These are phyloP conservation scores for Polylopha cassiicola DNA, from an alignment of 2,888 invertebrate species.

Conservation along the genomic window DNA sequence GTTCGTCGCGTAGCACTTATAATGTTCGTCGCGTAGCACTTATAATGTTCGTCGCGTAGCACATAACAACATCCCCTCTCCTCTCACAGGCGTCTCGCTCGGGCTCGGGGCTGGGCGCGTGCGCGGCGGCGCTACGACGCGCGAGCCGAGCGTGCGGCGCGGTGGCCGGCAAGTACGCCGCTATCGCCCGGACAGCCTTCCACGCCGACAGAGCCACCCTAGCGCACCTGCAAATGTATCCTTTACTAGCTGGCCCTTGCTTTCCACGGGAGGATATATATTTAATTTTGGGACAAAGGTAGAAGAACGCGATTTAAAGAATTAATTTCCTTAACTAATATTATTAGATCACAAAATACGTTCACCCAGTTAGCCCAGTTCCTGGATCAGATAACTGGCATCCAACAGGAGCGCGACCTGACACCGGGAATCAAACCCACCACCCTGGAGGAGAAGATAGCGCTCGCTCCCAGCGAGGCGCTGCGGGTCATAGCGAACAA, in stretches of 20 bases:
- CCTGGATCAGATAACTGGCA: slow-evolving; percentile 82
- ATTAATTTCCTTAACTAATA: not conserved
- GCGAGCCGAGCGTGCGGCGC: slow-evolving; percentile 43
- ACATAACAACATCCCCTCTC: no score
- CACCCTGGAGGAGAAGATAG: slow-evolving; percentile 57
- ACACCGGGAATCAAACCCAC: slow-evolving; percentile 46
- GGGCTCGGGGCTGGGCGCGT: slow-evolving; percentile 53
- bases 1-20: not conserved
- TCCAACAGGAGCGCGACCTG: slow-evolving; percentile 58
- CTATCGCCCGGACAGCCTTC: slow-evolving; percentile 62
- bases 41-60: not conserved
- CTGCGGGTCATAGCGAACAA: slow-evolving; percentile 51
- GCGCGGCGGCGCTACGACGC: slow-evolving; percentile 46
- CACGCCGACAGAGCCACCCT: slow-evolving; percentile 60
- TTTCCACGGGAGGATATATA: no score
- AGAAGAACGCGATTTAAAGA: no score
- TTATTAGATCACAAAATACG: slow-evolving; percentile 85
- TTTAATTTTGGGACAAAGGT: no score
- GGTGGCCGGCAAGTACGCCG: slow-evolving; percentile 43
- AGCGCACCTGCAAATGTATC: slow-evolving; percentile 63
- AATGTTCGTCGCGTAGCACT: not conserved
- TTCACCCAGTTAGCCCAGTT: slow-evolving; percentile 86
- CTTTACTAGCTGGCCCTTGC: no score
- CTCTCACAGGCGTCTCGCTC: slow-evolving; percentile 48
- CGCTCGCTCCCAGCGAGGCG: slow-evolving; percentile 47